Evolutionary conservation across 2,888 invertebrate genomes (phyloP).

Genomic region (Brachypalpus laphriformis): DNA sequence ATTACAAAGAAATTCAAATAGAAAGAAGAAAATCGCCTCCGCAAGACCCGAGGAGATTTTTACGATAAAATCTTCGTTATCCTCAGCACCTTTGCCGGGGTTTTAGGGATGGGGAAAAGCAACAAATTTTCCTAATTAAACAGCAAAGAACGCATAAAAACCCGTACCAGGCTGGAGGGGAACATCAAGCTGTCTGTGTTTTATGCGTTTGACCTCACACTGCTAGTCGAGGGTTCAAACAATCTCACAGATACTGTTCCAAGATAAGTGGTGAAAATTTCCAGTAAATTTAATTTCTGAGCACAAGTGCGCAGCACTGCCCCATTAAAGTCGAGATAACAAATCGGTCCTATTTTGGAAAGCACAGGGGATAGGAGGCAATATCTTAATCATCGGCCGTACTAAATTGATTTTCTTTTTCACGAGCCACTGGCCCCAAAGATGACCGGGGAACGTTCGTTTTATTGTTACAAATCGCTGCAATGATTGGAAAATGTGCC

Average conservation of each 20-base stretch:
- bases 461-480: constrained; percentile 37
- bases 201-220: constrained; percentile 31
- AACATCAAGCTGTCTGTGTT: constrained; percentile 1
- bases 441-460: constrained; percentile 7
- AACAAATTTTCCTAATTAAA: constrained; percentile 40
- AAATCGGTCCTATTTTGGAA: constrained; percentile 2
- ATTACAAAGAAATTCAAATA: background rate
- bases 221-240: constrained; percentile 38
- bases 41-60: background rate
- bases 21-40: background rate
- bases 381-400: constrained; percentile 52
- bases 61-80: constrained; percentile 17
- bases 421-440: constrained; percentile 27
- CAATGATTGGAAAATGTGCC: constrained; percentile 25
- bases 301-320: background rate
- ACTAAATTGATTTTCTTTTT: constrained; percentile 54
- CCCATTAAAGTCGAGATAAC: constrained; percentile 46
- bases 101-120: background rate
- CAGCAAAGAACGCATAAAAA: background rate
- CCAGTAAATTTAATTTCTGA: constrained; percentile 54
- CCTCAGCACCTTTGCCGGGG: background rate
- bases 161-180: too few species aligned
- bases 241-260: constrained; percentile 48
- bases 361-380: background rate
- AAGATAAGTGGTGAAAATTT: constrained; percentile 62